Base-by-base conservation (phyloP, 2,888 invertebrate species). In the Agrilus mali region DNA sequence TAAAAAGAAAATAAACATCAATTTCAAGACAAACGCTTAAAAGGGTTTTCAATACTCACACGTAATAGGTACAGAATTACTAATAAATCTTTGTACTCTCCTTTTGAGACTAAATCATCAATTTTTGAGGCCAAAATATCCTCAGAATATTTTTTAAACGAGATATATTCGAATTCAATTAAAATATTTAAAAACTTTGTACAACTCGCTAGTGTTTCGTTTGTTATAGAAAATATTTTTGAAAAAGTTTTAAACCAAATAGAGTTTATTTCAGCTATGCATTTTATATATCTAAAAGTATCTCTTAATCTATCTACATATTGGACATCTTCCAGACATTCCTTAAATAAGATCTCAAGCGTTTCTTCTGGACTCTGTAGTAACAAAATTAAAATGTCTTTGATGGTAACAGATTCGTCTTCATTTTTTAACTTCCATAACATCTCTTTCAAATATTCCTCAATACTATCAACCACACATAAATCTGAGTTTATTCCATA, bases 321-420 rank as follows among this genome's bases (percentile, higher is more conserved):
- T 38, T 54, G 53, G 16, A 45, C 20, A 44, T 53, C 60, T 41
- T 59, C 61, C 15, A 64, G 41, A 50, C 61, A 61, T 47, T 59
- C 57, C 10, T 40, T 46, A 42, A 55, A 61, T 4, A 64, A 47
- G 40, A 49, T 50, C 6, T 20, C 42, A 17, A 63, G 46, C 33
- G 60, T 55, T 17, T 48, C 31, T 33, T 51, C 44, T 1, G 61
- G 58, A 53, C 62, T 60, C 54, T 64, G 60, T 33, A 65, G 42
- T 8, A 64, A 44, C 33, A 64, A 42, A 17, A 64, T 47, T 35
- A 55, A 46, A 12, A 64, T 46, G 12, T 61, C 53, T 47, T 53
- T 55, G n/a, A 45, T 10, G 2, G 10, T 41, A 36, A 54, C 47
- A 17, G 52, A 44, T 8, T 53, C 50, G 4, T 52, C 48, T 27